Evolutionary conservation across 2,888 invertebrate species (phyloP).

Genomic region (Octonoba sinensis): DNA sequence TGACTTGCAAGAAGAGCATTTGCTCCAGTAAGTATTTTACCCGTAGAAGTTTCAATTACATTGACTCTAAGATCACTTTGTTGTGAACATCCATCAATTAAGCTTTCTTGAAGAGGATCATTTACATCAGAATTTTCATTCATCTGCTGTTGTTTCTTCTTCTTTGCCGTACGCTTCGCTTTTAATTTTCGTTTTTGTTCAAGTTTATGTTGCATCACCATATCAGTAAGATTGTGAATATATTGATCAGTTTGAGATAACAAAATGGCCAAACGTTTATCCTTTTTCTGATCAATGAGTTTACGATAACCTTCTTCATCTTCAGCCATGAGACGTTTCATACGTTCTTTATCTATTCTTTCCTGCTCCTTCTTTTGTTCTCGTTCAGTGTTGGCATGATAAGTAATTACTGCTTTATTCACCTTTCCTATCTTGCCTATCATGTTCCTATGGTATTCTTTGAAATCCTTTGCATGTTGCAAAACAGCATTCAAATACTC

Average conservation of each 20-base stretch:
- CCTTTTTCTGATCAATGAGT: conserved; percentile 99
- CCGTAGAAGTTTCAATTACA: conserved; percentile 88
- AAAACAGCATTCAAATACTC: conserved; percentile 96
- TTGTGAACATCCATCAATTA: conserved; percentile 75
- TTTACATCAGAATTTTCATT: conserved; percentile 54
- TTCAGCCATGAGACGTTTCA: conserved; percentile 97
- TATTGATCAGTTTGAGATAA: conserved; percentile 99
- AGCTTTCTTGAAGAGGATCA: conserved; percentile 55
- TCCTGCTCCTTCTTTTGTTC: conserved; percentile 99
- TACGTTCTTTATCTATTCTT: conserved; percentile 98
- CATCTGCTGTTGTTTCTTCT: conserved; percentile 79
- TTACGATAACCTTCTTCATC: conserved; percentile 99
- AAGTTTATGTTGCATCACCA: conserved; percentile 95
- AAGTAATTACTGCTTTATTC: conserved; percentile 95
- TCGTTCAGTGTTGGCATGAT: conserved; percentile 97
- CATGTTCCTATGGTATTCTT: conserved; percentile 94
- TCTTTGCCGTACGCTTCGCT: conserved; percentile 82
- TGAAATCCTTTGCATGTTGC: conserved; percentile 97
- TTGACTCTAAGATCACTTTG: conserved; percentile 86
- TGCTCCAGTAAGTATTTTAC: conserved; percentile 78
- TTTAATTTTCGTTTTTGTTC: conserved; percentile 91
- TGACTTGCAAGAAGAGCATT: conserved; percentile 90
- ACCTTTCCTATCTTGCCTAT: conserved; percentile 85
- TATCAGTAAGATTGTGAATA: conserved; percentile 94
- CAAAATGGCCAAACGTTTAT: conserved; percentile 96